Evolutionary conservation across 1,140 invertebrate species (phyloP).

Genomic region (Ceratina calcarata): DNA sequence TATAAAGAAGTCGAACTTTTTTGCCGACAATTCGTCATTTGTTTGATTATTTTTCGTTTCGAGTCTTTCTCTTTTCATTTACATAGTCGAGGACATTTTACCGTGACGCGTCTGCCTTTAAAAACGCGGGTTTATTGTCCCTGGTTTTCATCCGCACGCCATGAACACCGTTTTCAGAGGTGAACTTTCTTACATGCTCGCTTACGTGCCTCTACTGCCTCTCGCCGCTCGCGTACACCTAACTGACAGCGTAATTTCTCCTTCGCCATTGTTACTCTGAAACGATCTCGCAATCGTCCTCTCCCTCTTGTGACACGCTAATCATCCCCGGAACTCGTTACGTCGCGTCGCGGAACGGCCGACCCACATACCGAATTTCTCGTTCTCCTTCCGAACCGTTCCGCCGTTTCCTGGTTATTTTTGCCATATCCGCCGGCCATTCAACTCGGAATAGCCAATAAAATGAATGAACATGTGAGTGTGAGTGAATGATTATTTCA

Average conservation of each 20-base stretch:
- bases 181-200: slow-evolving; percentile 20
- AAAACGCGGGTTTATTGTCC: neutral
- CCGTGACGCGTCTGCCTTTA: neutral
- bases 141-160: neutral
- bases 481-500: neutral
- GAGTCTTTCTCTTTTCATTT: no score
- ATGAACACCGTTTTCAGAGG: neutral
- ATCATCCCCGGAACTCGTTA: slow-evolving; percentile 61
- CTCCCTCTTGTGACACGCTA: slow-evolving; percentile 62
- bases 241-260: slow-evolving; percentile 63
- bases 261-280: slow-evolving; percentile 61
- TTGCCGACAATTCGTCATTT: no score
- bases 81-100: no score
- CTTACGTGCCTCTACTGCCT: slow-evolving; percentile 27
- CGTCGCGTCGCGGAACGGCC: slow-evolving; percentile 40
- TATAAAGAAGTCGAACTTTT: no score
- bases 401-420: neutral
- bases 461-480: no score
- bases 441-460: neutral
- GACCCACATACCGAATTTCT: slow-evolving; percentile 58
- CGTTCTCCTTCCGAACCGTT: neutral
- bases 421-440: neutral
- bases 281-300: slow-evolving; percentile 62
- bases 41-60: no score
- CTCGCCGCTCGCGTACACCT: slow-evolving; percentile 21